A percentile compares a stretch with the other conserved stretches of the same genome.
These are phyloP conservation scores for Leucophenga maculata DNA, from an alignment of 2,888 invertebrate genomes.

Conservation along the genomic window DNA sequence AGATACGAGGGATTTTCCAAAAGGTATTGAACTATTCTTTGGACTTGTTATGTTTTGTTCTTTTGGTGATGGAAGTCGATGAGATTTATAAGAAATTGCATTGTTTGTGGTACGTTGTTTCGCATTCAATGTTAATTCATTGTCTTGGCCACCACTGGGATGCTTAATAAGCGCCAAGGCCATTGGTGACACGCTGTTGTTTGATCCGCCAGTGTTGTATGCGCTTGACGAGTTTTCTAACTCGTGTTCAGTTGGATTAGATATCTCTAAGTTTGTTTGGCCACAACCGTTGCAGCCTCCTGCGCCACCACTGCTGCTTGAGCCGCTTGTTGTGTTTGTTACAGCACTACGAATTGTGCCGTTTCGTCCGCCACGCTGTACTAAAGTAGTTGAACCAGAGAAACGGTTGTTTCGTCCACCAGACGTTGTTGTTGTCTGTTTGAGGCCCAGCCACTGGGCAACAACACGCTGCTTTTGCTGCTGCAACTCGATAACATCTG, in stretches of 20 bases:
- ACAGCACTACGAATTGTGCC: slow-evolving; percentile 58
- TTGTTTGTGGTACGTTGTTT: neutral
- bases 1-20: slow-evolving; percentile 43
- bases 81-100: neutral
- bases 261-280: slow-evolving; percentile 29
- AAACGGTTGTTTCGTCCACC: no score
- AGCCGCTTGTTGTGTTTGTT: slow-evolving; percentile 58
- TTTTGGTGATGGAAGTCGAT: slow-evolving; percentile 36
- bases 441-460: slow-evolving; percentile 68
- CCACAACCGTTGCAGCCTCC: no score
- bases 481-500: slow-evolving; percentile 51
- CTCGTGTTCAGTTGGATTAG: slow-evolving; percentile 70
- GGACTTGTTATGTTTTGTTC: slow-evolving; percentile 41
- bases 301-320: slow-evolving; percentile 56
- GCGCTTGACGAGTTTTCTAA: slow-evolving; percentile 80
- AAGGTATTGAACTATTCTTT: slow-evolving; percentile 43
- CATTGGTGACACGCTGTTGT: slow-evolving; percentile 76
- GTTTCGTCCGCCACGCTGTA: slow-evolving; percentile 29
- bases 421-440: no score
- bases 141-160: slow-evolving; percentile 22
- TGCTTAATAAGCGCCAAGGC: slow-evolving; percentile 72
- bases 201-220: slow-evolving; percentile 84
- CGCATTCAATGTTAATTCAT: slow-evolving; percentile 2
- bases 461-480: slow-evolving; percentile 66
- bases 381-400: no score